These are phyloP conservation scores for Ceratotherium simum DNA, from an alignment of 2,113 vertebrate species.

Conservation along the genomic window DNA sequence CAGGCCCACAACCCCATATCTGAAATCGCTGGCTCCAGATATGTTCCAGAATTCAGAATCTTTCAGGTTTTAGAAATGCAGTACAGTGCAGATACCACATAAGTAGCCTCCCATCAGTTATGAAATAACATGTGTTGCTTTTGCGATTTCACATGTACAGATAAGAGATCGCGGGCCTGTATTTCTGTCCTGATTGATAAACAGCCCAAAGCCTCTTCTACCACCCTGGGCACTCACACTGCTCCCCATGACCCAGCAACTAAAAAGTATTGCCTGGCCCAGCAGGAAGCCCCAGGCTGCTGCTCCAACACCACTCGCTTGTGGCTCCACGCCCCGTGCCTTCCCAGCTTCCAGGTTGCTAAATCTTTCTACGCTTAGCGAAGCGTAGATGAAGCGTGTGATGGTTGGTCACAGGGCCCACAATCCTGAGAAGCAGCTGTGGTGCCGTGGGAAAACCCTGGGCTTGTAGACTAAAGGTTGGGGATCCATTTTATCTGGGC, in stretches of 20 bases:
- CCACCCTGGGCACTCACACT: neutral
- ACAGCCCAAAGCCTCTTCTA: neutral
- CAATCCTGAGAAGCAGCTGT: neutral
- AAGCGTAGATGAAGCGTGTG: accelerated
- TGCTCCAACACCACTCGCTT: neutral
- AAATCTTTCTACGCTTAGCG: neutral
- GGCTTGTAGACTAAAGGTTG: neutral
- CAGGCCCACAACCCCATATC: neutral
- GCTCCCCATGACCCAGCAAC: neutral
- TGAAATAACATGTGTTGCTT: neutral
- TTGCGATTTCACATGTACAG: neutral
- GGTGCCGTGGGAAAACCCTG: neutral
- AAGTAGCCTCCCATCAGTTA: neutral
- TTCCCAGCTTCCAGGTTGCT: neutral
- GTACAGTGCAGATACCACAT: neutral
- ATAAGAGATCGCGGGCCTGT: neutral
- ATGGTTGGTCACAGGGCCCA: neutral
- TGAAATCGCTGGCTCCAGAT: neutral
- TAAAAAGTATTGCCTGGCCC: neutral
- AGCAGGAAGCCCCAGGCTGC: neutral
- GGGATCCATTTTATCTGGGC: neutral
- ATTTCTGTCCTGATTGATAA: neutral
- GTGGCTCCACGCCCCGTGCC: accelerated
- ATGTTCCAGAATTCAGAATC: neutral
- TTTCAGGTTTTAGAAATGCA: neutral